Base-by-base conservation (phyloP, 2,888 invertebrate species). In the Periphyllus acericola region DNA sequence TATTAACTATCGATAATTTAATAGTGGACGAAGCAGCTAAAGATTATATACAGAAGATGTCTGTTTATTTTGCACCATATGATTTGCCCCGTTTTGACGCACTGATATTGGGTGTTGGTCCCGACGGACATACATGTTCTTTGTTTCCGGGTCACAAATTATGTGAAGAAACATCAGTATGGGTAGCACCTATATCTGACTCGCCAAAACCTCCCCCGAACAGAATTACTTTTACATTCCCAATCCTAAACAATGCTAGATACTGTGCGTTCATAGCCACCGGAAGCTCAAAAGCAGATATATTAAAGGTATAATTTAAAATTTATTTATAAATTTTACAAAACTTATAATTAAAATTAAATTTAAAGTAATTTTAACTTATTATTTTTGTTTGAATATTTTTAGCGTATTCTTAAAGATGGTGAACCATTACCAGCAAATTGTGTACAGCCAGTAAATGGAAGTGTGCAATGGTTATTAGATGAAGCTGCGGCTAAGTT, bases 41-140 rank as follows among this genome's bases (percentile, higher is more conserved):
- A 90, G 95, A 96, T 91, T 97, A 97, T 91, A 93, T 93, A 81
- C 92, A 93, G 89, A 94, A 96, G 91, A 92, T 97, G 90, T 92
- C 93, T 83, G 91, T 92, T 19, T 93, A 93, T 87, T 96, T 96
- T 90, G 93, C 92, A 89, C 93, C 91, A 82, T 93, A 91, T 91
- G 92, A 90, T 91, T 90, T 94, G 85, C 96, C 97, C 0, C 91
- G 93, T 89, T 98, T 99, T 91, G 98, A 99, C 92, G 92, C 99
- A 80, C 92, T 99, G 0, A 93, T 99, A 19, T 93, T 99, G 36
- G 99, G 99, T 25, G 96, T 99, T 94, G 99, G 99, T 0, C 99
- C 98, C 0, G 99, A 99, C 91, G 99, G 99, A 0, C 99, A 99
- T 92, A 99, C 99, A 0, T 98, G 98, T 91, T 99, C 99, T 0